Evolutionary conservation across 2,888 invertebrate genomes (phyloP).

Genomic region (Drosophila robusta): DNA sequence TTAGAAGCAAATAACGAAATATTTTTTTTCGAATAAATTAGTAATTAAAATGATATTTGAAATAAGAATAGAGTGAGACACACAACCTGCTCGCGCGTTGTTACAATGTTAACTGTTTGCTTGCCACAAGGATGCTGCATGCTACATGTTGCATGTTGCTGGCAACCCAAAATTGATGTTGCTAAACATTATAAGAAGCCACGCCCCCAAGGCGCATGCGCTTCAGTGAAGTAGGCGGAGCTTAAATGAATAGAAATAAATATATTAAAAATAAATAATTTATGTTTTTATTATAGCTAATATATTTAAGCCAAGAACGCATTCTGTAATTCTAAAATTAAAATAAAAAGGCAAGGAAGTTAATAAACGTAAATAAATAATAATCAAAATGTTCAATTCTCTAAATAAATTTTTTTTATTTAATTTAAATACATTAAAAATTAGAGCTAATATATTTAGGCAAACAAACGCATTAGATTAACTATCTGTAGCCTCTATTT

Average conservation of each 20-base stretch:
- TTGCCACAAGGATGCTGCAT: conserved; percentile 29
- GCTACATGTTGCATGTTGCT: conserved; percentile 56
- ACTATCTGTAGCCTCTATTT: background rate
- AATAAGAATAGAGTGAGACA: conserved; percentile 48
- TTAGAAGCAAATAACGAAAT: background rate
- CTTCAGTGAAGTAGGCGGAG: conserved; percentile 42
- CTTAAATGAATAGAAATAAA: background rate
- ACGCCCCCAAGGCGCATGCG: conserved; percentile 65
- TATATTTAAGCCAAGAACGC: no score
- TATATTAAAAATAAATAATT: background rate
- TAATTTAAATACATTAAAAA: background rate
- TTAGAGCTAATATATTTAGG: background rate
- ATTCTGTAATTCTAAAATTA: no score
- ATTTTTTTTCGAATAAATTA: conserved; percentile 29
- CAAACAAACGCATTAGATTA: background rate
- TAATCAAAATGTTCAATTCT: background rate
- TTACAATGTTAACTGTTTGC: conserved; percentile 54
- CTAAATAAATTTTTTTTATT: no score
- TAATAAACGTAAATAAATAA: background rate
- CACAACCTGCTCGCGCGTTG: conserved; percentile 53
- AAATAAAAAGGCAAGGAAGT: no score
- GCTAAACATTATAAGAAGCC: conserved; percentile 10
- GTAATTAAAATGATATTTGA: conserved; percentile 54
- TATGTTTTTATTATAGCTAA: no score
- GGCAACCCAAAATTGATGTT: conserved; percentile 40